Base-by-base conservation (phyloP, 2,797 vertebrate genomes). In the Columba guinea region DNA sequence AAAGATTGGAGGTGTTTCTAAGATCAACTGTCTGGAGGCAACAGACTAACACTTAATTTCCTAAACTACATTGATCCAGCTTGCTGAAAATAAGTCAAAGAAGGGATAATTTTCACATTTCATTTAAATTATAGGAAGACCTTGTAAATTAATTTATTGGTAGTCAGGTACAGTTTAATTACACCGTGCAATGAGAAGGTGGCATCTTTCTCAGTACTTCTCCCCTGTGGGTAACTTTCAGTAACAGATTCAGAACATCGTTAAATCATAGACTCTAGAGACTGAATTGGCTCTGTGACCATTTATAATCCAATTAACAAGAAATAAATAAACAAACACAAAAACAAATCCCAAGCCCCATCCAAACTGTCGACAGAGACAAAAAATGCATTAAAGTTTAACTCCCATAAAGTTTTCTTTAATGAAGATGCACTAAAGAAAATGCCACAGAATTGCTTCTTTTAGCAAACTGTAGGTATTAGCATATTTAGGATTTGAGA, bases 301-400 rank as follows among this genome's bases (percentile, higher is more conserved):
- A 90, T 91, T 97, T 87, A 90, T 95, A 97, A 96, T 87, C 52
- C 56, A 95, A 94, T 96, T 97, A 94, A 94, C 59, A 93, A 71
- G 41, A 92, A 96, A 96, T 90, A 93, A 95, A 93, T 87, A 95
- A 94, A 83, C n/a, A 90, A 86, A 84, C 44, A 80, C 23, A 79
- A n/a, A 84, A 71, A 76, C 53, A 95, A 90, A 79, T 94, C 84
- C 44, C 49, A 87, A 95, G 26, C 34, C 13, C 7, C 34, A 73
- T 94, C 35, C 20, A 71, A 89, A 46, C 52, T 96, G 49, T 95
- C 85, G 68, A n/a, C 79, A 52, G 27, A 46, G 92, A 65, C 16
- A 88, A 89, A 74, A 95, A 81, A 44, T 14, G 12, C n/a, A 46
- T 87, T 86, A 51, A 96, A 86, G 26, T 95, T 89, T 77, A 60